Evolutionary conservation across 2,888 invertebrate genomes (phyloP), one percentile per base, ranked within the genome.

Genomic region (Toxonevra muliebris): DNA sequence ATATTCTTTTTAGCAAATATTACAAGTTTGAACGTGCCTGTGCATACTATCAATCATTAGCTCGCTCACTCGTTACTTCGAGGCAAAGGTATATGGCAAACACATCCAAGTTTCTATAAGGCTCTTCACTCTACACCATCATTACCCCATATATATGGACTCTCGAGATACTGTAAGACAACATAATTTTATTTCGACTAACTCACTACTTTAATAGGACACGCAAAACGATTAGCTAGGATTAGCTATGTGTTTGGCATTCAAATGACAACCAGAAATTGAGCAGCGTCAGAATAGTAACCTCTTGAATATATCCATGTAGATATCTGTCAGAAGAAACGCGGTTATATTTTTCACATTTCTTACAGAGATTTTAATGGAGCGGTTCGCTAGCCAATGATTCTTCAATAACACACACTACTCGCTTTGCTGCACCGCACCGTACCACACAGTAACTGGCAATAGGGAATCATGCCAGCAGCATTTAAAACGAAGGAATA

Each of bases 1-100:
- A 69, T 74, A 70, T 58, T 42, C 54, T 64, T 78, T 79, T 66
- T 76, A 79, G 80, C 80, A 71, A 30, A 75, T 79, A 72, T 74
- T 72, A 71, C 70, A 77, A 76, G 76, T 80, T 79, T 77, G 79
- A 79, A 60, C 80, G 80, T 74, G 59, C 75, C 75, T 75, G 75
- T 71, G 66, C 30, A 63, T 61, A 70, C 69, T 54, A 41, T 57
- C 40, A 12, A 17, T 10, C 15, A 59, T 12, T 57, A 20, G 12
- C 20, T 43, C 7, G 7, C 30, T 30, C 30, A 30, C 30, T n/a
- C n/a, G n/a, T n/a, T 30, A 30, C 30, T 30, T 7, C 7, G 30
- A 30, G 30, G 30, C 30, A 7, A 30, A 2, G 30, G 30, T 30
- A 30, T 30, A 7, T 30, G 30, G 30, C 30, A n/a, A n/a, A n/a